Conservation (phyloP, 2,113 vertebrate genomes). For the Balaenoptera acutorostrata region DNA sequence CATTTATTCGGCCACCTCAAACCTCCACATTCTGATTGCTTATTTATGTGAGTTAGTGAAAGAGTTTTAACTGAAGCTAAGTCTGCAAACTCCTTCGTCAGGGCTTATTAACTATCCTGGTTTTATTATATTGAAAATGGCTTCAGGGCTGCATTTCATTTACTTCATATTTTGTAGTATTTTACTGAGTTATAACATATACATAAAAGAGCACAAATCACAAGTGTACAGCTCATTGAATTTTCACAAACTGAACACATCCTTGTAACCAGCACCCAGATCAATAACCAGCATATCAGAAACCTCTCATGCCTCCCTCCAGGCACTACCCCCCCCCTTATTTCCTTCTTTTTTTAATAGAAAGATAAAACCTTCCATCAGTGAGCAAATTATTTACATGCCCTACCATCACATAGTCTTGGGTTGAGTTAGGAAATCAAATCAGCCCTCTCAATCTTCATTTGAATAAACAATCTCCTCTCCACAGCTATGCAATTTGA, state of each 20-base stretch:
- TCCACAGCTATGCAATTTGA: conserved; percentile 20
- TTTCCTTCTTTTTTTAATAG: neutral
- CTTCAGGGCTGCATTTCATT: neutral
- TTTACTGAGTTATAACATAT: conserved; percentile 12
- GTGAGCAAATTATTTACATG: conserved; percentile 41
- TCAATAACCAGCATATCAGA: neutral
- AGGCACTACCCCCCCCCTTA: neutral
- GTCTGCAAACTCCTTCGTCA: neutral
- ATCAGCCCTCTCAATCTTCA: conserved; percentile 17
- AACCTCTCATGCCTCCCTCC: neutral
- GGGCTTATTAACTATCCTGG: neutral
- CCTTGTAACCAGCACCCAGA: neutral
- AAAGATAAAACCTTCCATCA: neutral
- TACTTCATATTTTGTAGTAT: conserved; percentile 21
- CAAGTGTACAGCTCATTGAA: neutral
- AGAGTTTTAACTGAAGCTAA: neutral
- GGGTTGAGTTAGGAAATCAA: conserved; percentile 37
- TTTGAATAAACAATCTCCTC: conserved; percentile 23
- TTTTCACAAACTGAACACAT: conserved; percentile 13
- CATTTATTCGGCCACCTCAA: neutral
- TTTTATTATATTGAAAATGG: conserved; percentile 14
- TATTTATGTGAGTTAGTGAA: neutral
- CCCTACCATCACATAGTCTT: neutral
- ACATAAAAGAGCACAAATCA: neutral
- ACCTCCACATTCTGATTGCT: neutral